Base-by-base conservation (phyloP, 1,140 invertebrate genomes). In the Trypoxylus dichotomus region DNA sequence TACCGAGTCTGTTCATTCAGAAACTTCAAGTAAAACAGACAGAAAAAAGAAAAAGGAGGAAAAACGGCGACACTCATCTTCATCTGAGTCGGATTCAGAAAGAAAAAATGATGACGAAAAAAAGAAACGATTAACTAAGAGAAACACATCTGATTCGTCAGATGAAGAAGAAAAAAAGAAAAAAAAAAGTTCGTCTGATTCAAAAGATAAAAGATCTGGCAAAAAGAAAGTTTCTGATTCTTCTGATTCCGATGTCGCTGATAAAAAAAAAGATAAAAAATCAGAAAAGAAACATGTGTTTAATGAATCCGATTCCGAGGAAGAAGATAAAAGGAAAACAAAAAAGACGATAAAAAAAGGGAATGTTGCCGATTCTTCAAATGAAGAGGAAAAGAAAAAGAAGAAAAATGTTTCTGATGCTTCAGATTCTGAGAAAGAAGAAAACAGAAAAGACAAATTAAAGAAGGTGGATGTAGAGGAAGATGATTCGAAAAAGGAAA, bases 401-500 rank as follows among this genome's bases (percentile, higher is more conserved):
- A 77, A 73, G 10, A 77, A 74, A 47, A 58, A 27, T 37, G 6
- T 15, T 7, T 47, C 74, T 25, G 74, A 71, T 19, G 25, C 58
- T 72, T 47, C 60, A 24, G 74, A 80, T 47, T 82, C 81, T 11
- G 82, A 80, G 37, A 72, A 82, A 24, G 74, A 75, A 42, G 80
- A 82, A 21, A 37, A 74, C n/a, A 43, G 32, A 80, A 83, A 74
- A 77, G 83, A 78, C 41, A 80, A 80, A 79, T 10, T 19, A 13
- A 47, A 82, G 75, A 80, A 41, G 60, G 47, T 75, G 63, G 78
- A 79, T 79, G 47, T 79, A 74, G 77, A 80, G 47, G 68, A 80
- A 60, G 75, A 80, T 3, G 74, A 75, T 27, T 60, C 58, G 47
- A 88, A 87, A 8, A 88, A 88, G 74, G 85, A 86, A 37, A 87